Evolutionary conservation across 2,113 vertebrate genomes (phyloP).

Genomic region (Megaceryle torquata): DNA sequence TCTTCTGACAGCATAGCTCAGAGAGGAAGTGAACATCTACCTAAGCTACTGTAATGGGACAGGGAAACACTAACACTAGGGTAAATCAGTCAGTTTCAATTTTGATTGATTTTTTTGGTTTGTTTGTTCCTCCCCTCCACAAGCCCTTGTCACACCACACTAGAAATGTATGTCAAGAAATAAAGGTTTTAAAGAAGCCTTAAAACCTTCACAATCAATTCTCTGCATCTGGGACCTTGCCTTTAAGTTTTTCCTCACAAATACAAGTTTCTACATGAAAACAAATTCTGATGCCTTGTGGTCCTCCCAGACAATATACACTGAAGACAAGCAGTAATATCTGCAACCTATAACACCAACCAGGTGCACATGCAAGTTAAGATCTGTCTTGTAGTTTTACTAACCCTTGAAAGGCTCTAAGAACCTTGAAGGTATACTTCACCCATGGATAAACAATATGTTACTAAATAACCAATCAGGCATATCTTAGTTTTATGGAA

Average conservation of each 20-base stretch:
- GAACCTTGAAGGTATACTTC: neutral
- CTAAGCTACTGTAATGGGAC: neutral
- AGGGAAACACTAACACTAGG: neutral
- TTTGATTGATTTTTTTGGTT: neutral
- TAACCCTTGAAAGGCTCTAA: neutral
- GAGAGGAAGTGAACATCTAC: slow-evolving; percentile 30
- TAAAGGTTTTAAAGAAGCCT: neutral
- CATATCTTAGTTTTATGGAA: neutral
- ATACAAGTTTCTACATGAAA: neutral
- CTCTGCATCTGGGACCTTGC: neutral
- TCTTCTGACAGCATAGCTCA: neutral
- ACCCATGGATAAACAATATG: neutral
- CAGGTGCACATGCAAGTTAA: neutral
- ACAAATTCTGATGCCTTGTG: neutral
- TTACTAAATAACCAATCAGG: neutral
- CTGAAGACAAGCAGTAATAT: rapidly evolving
- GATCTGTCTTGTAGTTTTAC: neutral
- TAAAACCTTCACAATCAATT: neutral
- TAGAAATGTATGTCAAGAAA: neutral
- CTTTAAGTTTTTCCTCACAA: neutral
- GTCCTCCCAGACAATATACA: neutral
- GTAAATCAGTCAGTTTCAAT: neutral
- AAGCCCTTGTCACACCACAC: neutral
- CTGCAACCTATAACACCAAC: neutral
- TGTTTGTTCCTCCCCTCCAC: neutral